phyloP scores from a whole-genome alignment of 2,113 vertebrate genomes.

The Carlito syrichta region DNA sequence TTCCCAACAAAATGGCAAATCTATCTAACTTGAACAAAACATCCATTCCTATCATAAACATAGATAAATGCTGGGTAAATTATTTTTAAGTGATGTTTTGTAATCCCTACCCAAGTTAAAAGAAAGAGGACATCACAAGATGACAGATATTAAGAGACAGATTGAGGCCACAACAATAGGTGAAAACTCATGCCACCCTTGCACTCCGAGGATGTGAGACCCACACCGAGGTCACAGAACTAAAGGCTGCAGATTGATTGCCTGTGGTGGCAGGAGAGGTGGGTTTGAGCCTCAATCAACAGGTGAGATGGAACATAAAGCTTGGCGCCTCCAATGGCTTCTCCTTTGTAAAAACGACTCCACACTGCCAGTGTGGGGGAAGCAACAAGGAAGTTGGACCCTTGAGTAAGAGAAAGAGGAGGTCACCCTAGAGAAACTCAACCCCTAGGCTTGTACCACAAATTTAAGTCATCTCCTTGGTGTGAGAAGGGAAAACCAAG shows the following conservation, averaged over 20 bases:
- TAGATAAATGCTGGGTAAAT: neutral
- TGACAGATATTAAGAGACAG: neutral
- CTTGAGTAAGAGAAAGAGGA: neutral
- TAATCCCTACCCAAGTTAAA: neutral
- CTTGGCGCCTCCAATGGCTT: neutral
- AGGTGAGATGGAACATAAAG: neutral
- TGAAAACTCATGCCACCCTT: accelerated
- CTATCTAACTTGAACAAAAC: neutral
- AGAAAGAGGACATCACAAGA: neutral
- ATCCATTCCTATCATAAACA: neutral
- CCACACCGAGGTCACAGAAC: no score
- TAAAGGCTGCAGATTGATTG: neutral
- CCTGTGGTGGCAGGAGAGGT: accelerated
- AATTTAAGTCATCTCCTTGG: neutral
- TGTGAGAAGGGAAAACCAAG: neutral
- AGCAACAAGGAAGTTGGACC: neutral
- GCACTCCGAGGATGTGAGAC: neutral
- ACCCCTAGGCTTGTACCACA: neutral
- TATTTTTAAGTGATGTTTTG: neutral
- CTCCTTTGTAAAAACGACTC: neutral
- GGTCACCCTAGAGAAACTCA: neutral
- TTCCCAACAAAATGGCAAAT: neutral
- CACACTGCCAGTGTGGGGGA: neutral
- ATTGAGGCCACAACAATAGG: no score
- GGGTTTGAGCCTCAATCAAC: no score